A percentile compares a stretch with the other conserved stretches of the same genome.
These are phyloP conservation scores for Tenebrosternarchus preto DNA, from an alignment of 2,113 vertebrate species.

Conservation along the genomic window DNA sequence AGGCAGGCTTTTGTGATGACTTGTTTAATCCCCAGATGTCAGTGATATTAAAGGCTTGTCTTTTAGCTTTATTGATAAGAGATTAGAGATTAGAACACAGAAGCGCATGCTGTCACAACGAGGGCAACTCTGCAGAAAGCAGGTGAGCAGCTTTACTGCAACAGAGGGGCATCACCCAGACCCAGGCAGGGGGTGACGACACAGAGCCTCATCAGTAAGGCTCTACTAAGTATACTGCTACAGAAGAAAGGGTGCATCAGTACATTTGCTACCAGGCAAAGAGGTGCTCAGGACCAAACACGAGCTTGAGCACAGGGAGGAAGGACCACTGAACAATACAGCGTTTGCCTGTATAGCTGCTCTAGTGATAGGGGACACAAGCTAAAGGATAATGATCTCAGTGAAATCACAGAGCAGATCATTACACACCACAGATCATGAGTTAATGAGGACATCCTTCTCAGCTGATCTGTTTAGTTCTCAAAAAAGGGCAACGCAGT, in stretches of 20 bases:
- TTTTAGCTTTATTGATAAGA: constrained; percentile 33
- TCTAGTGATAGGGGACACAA: neutral
- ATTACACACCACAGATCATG: neutral
- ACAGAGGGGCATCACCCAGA: constrained; percentile 37
- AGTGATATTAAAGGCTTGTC: constrained; percentile 34
- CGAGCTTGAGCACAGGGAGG: neutral
- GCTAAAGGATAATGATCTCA: neutral
- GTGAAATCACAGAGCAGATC: neutral
- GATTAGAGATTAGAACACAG: constrained; percentile 9
- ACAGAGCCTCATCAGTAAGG: neutral
- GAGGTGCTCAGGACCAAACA: neutral
- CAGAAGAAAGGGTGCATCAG: neutral
- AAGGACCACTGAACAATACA: neutral
- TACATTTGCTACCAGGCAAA: neutral
- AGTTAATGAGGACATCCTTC: neutral
- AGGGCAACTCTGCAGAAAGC: constrained; percentile 4
- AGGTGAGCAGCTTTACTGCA: constrained; percentile 20
- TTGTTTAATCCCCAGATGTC: constrained; percentile 35
- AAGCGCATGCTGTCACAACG: constrained; percentile 10
- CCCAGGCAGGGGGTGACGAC: neutral
- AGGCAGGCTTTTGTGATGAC: constrained; percentile 22
- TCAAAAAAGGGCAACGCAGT: too few relatives aligned
- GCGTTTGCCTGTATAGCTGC: neutral
- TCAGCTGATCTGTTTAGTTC: too few relatives aligned
- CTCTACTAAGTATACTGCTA: too few relatives aligned